phyloP scores from a whole-genome alignment of 2,797 vertebrate genomes.

The Sebastes diploproa region DNA sequence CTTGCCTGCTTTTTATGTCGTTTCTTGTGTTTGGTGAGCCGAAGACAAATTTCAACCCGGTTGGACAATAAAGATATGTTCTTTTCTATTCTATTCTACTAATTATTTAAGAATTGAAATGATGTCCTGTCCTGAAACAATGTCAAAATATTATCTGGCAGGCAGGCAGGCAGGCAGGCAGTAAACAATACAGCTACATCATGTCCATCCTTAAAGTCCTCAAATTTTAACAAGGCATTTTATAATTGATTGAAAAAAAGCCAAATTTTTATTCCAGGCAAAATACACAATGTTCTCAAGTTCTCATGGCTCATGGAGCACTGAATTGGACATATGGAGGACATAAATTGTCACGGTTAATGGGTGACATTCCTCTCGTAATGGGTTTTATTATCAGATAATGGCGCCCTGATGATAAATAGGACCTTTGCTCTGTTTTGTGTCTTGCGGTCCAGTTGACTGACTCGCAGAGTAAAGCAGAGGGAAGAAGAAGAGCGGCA shows the following conservation, averaged over 20 bases:
- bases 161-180: too few species aligned
- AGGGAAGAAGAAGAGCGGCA: not conserved
- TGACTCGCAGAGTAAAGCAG: slow-evolving; percentile 12
- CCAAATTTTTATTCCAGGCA: not conserved
- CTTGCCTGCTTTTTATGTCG: not conserved
- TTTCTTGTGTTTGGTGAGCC: not conserved
- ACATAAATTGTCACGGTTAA: slow-evolving; percentile 9
- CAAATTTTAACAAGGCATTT: not conserved
- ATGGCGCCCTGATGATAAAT: slow-evolving; percentile 31
- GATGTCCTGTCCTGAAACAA: not conserved
- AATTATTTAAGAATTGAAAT: not conserved
- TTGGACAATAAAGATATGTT: too few species aligned
- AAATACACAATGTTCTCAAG: slow-evolving; percentile 10
- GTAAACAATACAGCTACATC: not conserved
- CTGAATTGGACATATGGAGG: slow-evolving; percentile 10
- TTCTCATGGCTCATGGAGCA: not conserved
- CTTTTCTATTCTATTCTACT: too few species aligned
- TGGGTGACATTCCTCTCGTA: slow-evolving; percentile 34
- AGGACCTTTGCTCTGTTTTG: slow-evolving; percentile 20
- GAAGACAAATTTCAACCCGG: too few species aligned
- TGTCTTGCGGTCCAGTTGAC: slow-evolving; percentile 26
- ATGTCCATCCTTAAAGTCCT: not conserved
- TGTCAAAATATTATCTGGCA: not conserved
- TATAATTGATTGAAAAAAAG: slow-evolving; percentile 1
- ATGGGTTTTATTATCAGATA: slow-evolving; percentile 43